Evolutionary conservation across 2,888 invertebrate genomes (phyloP), one percentile per base, ranked within the genome.

Genomic region (Athrips mouffetella): DNA sequence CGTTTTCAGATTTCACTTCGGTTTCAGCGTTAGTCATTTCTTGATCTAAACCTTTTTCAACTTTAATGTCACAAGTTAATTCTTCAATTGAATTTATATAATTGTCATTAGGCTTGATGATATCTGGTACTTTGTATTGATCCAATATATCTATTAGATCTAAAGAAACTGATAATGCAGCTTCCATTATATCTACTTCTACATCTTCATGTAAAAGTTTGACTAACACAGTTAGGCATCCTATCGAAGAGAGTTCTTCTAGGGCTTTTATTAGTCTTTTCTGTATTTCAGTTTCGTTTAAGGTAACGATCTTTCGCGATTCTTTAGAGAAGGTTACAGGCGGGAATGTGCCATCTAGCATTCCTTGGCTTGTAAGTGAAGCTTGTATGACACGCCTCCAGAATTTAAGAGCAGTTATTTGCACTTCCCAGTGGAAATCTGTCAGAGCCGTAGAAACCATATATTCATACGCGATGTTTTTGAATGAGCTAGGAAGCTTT

Each of bases 351-450:
- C 94, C 94, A 66, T 96, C 95, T 8, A 95, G 90, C 93, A 95
- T 94, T n/a, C 95, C 95, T 76, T 95, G 94, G 63, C 94, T 91
- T 0, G 88, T 89, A 6, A 95, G 78, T 46, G 91, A 89, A 0
- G 90, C 89, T 18, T 90, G 85, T 37, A 94, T 92, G 16, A 93
- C 92, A 8, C 90, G 80, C 47, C 89, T 89, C 95, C 95, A 96
- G 65, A 94, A 95, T 49, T 89, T 84, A 1, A 96, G 69, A 0
- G 94, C 92, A 48, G 90, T 91, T 0, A 92, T 80, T 74, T 94
- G 94, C 0, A 95, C 95, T 71, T 96, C 95, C 94, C 95, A 95
- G 66, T 96, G 93, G 49, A 95, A 89, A 71, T 96, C 96, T 7
- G 89, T 83, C 0, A 92, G 88, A 0, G 93, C 91, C 1, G 93